These are phyloP conservation scores for Tinea trinotella DNA, from an alignment of 2,888 invertebrate species.

Conservation along the genomic window DNA sequence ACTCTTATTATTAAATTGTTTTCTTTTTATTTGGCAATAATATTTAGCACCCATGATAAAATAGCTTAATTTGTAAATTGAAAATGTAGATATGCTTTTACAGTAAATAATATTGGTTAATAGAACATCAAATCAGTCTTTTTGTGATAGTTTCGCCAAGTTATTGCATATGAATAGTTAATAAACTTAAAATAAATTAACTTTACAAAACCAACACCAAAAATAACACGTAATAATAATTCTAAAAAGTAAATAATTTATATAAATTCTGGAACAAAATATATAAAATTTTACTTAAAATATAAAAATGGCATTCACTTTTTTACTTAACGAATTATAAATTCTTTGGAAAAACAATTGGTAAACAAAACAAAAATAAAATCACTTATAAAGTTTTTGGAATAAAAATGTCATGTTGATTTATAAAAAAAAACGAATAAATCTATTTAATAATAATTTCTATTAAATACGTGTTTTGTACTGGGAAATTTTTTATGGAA, in stretches of 20 bases:
- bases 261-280: too few species aligned
- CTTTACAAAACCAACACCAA: too few species aligned
- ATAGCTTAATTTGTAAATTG: too few species aligned
- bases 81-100: too few species aligned
- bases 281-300: background rate
- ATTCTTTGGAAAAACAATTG: slow-evolving; percentile 1
- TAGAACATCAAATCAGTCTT: background rate
- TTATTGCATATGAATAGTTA: too few species aligned
- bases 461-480: background rate
- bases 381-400: too few species aligned
- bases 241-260: too few species aligned
- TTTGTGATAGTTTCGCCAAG: too few species aligned
- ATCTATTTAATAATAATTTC: background rate
- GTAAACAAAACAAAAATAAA: background rate
- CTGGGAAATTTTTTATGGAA: background rate
- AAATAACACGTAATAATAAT: background rate
- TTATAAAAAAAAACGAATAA: background rate
- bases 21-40: too few species aligned
- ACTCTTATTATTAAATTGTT: too few species aligned
- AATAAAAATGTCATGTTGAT: slow-evolving; percentile 6
- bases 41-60: too few species aligned
- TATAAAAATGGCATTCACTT: background rate
- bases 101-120: too few species aligned
- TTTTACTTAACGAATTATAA: background rate
- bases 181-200: background rate